Percentiles rank a stretch among this genome's conserved stretches.
Conservation (phyloP, 2,113 vertebrate genomes). For the Antigone vipio region DNA sequence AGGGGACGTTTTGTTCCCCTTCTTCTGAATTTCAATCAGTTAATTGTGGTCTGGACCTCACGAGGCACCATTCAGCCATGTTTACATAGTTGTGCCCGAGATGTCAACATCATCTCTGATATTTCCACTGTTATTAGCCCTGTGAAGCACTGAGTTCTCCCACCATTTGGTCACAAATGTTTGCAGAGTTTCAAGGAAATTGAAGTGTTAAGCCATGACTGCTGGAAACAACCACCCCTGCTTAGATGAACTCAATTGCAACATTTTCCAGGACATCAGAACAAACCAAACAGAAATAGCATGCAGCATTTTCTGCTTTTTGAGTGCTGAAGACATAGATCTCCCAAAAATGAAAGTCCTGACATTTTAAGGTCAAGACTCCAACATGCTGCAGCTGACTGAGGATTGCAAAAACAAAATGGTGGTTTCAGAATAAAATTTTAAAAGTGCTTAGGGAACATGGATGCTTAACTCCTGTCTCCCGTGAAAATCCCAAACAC, state of each 20-base stretch:
- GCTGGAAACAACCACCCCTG: not conserved
- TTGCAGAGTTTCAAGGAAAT: not conserved
- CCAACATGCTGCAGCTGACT: not conserved
- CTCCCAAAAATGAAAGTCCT: not conserved
- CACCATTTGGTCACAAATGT: not conserved
- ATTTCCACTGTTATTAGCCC: not conserved
- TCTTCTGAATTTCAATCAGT: rapidly evolving
- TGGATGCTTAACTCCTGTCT: not conserved
- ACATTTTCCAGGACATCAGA: not conserved
- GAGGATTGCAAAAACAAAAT: too few species aligned
- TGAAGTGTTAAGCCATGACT: not conserved
- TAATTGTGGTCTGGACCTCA: not conserved
- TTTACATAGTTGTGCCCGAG: not conserved
- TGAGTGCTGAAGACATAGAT: not conserved
- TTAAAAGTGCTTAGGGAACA: not conserved
- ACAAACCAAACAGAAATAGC: not conserved
- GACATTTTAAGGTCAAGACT: not conserved
- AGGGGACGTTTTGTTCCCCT: not conserved
- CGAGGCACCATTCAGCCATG: not conserved
- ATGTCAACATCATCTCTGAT: not conserved
- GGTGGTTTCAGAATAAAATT: not conserved
- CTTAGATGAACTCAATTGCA: not conserved
- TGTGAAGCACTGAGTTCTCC: not conserved
- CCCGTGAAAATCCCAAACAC: not conserved
- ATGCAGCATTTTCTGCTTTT: not conserved